Percentiles rank a stretch among this genome's conserved stretches.
Evolutionary conservation across 2,888 invertebrate genomes (phyloP).

Genomic region (Dugesia japonica): DNA sequence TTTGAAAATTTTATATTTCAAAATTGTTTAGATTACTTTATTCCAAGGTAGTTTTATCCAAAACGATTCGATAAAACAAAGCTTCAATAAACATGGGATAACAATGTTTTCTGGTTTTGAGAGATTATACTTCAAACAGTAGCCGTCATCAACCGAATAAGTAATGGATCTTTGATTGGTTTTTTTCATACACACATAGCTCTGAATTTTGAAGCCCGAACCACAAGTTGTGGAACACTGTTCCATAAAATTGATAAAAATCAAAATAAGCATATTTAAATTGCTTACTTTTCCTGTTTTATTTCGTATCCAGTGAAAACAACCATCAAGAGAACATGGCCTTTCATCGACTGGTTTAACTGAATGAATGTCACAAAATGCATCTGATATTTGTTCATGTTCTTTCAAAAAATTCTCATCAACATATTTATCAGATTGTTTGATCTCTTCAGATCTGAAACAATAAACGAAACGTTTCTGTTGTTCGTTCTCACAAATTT

Average conservation of each 20-base stretch:
- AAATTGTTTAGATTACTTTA: not conserved
- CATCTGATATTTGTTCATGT: conserved; percentile 7
- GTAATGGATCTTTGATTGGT: not conserved
- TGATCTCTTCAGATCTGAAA: not conserved
- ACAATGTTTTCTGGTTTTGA: not conserved
- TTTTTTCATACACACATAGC: not conserved
- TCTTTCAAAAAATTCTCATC: not conserved
- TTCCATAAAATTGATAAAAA: not conserved
- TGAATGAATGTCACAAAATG: not conserved
- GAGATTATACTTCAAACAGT: not conserved
- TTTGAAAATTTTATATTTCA: too few relatives aligned
- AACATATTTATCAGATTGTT: not conserved
- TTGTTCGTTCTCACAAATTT: not conserved
- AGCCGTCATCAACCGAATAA: not conserved
- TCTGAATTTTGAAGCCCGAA: not conserved
- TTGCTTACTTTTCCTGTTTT: not conserved
- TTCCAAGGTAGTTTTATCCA: not conserved
- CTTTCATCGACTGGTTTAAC: not conserved
- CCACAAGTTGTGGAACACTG: not conserved
- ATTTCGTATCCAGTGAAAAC: not conserved
- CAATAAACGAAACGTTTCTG: not conserved
- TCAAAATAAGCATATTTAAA: not conserved
- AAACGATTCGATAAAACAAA: not conserved
- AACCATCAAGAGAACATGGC: not conserved
- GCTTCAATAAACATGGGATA: not conserved